These are phyloP conservation scores for Eristalinus sepulchralis DNA, from an alignment of 2,888 invertebrate genomes.

Conservation along the genomic window DNA sequence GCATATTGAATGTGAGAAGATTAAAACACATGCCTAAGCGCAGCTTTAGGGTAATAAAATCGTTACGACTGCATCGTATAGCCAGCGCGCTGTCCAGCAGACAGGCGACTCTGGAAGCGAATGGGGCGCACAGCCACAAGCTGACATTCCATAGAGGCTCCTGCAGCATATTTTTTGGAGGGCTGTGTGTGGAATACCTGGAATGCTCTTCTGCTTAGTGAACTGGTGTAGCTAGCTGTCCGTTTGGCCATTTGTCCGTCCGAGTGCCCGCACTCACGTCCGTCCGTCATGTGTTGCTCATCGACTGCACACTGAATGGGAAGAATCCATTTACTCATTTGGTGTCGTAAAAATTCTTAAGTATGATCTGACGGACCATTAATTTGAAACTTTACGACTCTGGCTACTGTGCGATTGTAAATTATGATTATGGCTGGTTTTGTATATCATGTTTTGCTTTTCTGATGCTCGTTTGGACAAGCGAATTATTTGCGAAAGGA, in stretches of 20 bases:
- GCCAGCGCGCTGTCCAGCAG: constrained; percentile 4
- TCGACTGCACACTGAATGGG: constrained; percentile 28
- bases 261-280: background rate
- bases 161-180: constrained; percentile 27
- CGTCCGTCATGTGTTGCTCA: constrained; percentile 29
- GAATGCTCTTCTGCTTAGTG: constrained; percentile 40
- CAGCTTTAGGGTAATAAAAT: constrained; percentile 59
- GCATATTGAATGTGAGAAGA: constrained; percentile 48
- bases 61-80: constrained; percentile 60
- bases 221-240: background rate
- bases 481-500: constrained; percentile 31
- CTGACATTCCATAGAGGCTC: background rate
- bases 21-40: constrained; percentile 61
- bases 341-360: constrained; percentile 78
- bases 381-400: constrained; percentile 78
- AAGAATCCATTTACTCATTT: constrained; percentile 67
- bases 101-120: constrained; percentile 1
- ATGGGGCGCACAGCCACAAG: background rate
- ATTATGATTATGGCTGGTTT: constrained; percentile 76
- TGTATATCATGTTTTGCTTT: constrained; percentile 63
- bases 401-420: constrained; percentile 79
- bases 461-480: constrained; percentile 12
- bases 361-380: constrained; percentile 79
- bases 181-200: constrained; percentile 47
- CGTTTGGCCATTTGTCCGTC: background rate